Base-by-base conservation (phyloP, 2,797 vertebrate species). In the Salmo trutta region DNA sequence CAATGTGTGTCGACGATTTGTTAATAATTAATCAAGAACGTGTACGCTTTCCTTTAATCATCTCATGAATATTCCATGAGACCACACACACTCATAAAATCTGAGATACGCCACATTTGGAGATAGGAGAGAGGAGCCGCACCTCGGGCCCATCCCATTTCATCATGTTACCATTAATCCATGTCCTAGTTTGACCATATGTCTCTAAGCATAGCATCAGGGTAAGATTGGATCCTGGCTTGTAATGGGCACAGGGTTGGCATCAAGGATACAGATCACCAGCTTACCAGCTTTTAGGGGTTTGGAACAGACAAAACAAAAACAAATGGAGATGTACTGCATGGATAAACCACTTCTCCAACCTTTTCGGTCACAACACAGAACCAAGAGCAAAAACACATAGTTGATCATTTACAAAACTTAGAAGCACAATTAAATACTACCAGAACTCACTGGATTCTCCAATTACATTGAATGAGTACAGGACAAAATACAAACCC, bases 11-110 rank as follows among this genome's bases (percentile, higher is more conserved):
- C 8, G 1, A 74, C 81, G 78, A 85, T 83, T 85, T 81, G 77
- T 85, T 83, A 81, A 79, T 85, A 77, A 83, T 83, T 81, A 70
- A 85, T 82, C 67, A 79, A 66, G 65, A 77, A 85, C 79, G 77
- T 81, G 79, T 83, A 79, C 77, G 75, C 66, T 77, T 77, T 75
- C 72, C 69, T 71, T 33, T 75, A 75, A 77, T 81, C 73, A 81
- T 73, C 54, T 73, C 72, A 74, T 85, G 65, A 79, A 85, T 83
- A 79, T 10, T 62, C 56, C 19, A 21, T 10, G 56, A 21, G n/a
- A 62, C n/a, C 19, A 21, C 56, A 62, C 16, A 56, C 16, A 56
- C 8, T 21, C 56, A n/a, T n/a, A 21, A 2, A n/a, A 59, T 59
- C 6, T 62, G n/a, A 62, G 19, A 3, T n/a, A 21, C n/a, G 10